Base-by-base conservation (phyloP, 2,888 invertebrate species). In the Apoda limacodes region DNA sequence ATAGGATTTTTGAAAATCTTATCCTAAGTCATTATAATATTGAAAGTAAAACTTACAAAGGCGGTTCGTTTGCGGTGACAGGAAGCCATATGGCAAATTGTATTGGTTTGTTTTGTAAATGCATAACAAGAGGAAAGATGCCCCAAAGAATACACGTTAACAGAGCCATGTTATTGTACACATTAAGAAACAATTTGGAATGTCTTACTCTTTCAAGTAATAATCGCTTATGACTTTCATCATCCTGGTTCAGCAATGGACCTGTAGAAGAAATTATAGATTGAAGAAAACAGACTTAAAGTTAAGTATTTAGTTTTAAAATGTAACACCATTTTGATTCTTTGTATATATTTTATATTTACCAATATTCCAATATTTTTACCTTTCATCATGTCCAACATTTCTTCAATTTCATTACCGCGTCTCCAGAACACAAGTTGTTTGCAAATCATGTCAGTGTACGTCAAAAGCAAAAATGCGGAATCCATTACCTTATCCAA, bases 61-160 rank as follows among this genome's bases (percentile, higher is more conserved):
- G 17, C 7, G 17, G 5, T 6, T 34, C 33, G 43, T 55, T 52
- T 9, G 45, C 41, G 39, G 66, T 55, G 43, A 64, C 66, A 13
- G 69, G 69, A 33, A 69, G 36, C 68, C 67, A 69, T 41, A 68
- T 58, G 34, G 58, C 43, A 39, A 69, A 61, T 36, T 63, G 61
- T 23, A 60, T 45, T 9, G 37, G 29, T 34, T 55, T 57, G 22
- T 58, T 52, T 37, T 55, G 55, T 15, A 52, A 35, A 37, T 61
- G 53, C 32, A 55, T 37, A 22, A 62, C 49, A 13, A 58, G 37
- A 7, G 61, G 63, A 35, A 59, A 54, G 10, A 66, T 22, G 17
- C 45, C 45, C 64, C 65, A 67, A 14, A 67, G 55, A 30, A 62
- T 42, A 31, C 58, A 62, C 31, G 66, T 64, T 19, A 40, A 26